phyloP scores from a whole-genome alignment of 2,797 vertebrate genomes.

The Podarcis siculus region DNA sequence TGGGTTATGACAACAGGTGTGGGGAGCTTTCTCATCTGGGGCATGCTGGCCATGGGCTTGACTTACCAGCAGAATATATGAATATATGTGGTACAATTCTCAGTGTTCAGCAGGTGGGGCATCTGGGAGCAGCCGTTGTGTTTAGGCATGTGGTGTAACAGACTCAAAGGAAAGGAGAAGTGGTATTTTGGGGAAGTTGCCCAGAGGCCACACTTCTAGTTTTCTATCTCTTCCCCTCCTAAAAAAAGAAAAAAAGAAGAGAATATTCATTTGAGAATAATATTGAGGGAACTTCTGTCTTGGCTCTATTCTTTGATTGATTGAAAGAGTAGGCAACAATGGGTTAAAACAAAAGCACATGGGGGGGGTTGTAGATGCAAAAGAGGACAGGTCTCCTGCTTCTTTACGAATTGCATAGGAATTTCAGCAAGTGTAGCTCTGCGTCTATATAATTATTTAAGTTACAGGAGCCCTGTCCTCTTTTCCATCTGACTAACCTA shows the following conservation, averaged over 20 bases:
- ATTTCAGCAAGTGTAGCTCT: too few species aligned
- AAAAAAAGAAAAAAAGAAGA: not conserved
- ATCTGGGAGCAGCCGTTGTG: not conserved
- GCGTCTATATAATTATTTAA: too few species aligned
- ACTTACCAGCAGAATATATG: not conserved
- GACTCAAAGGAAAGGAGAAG: conserved; percentile 10
- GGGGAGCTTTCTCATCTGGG: not conserved
- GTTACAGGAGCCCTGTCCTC: too few species aligned
- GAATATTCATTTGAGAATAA: conserved; percentile 1
- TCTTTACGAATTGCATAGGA: too few species aligned
- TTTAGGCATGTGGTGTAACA: not conserved
- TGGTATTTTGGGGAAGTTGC: conserved; percentile 7
- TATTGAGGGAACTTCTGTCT: not conserved
- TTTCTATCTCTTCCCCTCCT: too few species aligned
- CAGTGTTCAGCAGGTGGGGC: not conserved
- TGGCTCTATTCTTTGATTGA: not conserved
- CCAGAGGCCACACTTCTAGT: not conserved
- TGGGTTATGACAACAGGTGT: not conserved
- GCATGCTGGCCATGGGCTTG: not conserved
- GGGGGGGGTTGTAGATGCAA: too few species aligned
- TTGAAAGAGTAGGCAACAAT: not conserved
- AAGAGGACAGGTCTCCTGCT: too few species aligned
- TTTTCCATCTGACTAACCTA: not conserved
- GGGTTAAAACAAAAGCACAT: too few species aligned
- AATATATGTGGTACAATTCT: not conserved